Percentiles rank a stretch among this genome's conserved stretches.
These are phyloP conservation scores for Fregata magnificens DNA, from an alignment of 2,113 vertebrate species.

Conservation along the genomic window DNA sequence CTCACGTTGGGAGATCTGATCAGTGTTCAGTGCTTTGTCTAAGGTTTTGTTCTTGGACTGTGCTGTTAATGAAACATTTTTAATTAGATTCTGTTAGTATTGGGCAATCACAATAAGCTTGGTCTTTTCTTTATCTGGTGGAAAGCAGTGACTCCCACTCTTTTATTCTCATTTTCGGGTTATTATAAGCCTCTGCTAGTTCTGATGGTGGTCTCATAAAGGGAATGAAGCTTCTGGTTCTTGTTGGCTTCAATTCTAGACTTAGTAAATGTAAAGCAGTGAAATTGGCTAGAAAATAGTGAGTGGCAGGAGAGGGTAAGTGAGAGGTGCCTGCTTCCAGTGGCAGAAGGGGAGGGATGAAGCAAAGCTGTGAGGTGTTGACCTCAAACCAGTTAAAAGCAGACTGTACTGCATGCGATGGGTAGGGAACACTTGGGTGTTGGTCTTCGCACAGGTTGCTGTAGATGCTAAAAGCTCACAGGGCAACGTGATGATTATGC, in stretches of 20 bases:
- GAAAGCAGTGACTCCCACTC: neutral
- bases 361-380: neutral
- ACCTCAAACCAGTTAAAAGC: neutral
- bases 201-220: neutral
- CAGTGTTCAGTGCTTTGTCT: neutral
- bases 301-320: neutral
- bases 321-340: neutral
- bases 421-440: neutral
- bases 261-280: neutral
- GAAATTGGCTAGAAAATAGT: neutral
- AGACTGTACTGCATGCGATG: accelerated
- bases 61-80: neutral
- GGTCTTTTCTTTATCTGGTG: neutral
- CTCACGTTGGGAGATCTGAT: neutral
- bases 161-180: neutral
- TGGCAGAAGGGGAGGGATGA: neutral
- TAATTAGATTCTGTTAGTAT: neutral
- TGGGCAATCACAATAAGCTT: neutral
- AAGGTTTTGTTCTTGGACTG: neutral
- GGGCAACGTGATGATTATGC: neutral
- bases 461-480: neutral
- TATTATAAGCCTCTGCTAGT: neutral
- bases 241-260: neutral
- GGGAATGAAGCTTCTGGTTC: neutral
- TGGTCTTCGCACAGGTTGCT: neutral